A percentile compares a stretch with the other conserved stretches of the same genome.
Evolutionary conservation across 2,113 vertebrate genomes (phyloP).

Genomic region (Apistogramma diplotaenia): DNA sequence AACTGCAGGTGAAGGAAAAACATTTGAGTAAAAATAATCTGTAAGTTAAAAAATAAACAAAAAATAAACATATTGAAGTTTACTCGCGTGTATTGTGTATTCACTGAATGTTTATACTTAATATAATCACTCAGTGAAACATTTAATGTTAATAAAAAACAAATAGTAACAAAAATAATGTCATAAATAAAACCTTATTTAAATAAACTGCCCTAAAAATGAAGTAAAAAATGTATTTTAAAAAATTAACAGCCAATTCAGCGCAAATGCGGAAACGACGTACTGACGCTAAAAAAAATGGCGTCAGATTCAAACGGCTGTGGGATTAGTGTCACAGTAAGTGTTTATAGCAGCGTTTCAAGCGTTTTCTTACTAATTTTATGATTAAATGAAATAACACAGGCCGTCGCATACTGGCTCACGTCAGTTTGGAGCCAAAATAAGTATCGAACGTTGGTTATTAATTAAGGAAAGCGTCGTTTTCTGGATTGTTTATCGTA

Average conservation of each 20-base stretch:
- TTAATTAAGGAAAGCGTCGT: accelerated
- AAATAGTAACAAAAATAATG: accelerated
- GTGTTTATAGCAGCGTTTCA: background rate
- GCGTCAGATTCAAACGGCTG: constrained; percentile 75
- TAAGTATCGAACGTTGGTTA: background rate
- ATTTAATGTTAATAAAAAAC: accelerated
- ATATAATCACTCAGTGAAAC: background rate
- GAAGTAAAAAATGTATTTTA: too few relatives aligned
- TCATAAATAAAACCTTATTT: background rate
- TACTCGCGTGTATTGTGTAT: background rate
- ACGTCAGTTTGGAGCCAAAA: accelerated
- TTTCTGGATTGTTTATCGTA: background rate
- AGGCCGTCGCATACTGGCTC: accelerated
- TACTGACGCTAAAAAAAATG: constrained; percentile 54
- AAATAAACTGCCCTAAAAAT: background rate
- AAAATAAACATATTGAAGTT: background rate
- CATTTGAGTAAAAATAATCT: too few relatives aligned
- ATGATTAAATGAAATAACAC: accelerated
- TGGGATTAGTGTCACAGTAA: background rate
- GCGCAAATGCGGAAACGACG: constrained; percentile 12
- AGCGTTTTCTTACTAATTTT: accelerated
- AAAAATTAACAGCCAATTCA: too few relatives aligned
- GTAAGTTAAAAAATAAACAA: background rate
- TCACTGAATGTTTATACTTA: too few relatives aligned
- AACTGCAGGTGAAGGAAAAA: accelerated